Evolutionary conservation across 2,797 vertebrate species (phyloP).

Genomic region (Brachyrhaphis roseni): DNA sequence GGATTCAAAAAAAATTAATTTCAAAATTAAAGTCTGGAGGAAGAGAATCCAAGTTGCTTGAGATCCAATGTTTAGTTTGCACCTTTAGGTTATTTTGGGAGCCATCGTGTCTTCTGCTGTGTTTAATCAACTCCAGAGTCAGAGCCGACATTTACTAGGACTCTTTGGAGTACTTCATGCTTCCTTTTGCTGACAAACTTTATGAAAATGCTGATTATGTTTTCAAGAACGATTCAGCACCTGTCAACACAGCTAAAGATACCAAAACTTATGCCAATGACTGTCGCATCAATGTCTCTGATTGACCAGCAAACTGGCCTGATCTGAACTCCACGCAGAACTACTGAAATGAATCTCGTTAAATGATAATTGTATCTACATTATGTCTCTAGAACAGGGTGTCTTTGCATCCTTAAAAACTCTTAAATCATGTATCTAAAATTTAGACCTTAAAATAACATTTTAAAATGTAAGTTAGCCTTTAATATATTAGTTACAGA

Average conservation of each 20-base stretch:
- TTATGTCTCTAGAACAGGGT: no score
- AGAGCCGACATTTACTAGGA: background rate
- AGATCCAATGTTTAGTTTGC: background rate
- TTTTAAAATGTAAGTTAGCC: no score
- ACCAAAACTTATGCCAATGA: background rate
- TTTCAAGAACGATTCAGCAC: background rate
- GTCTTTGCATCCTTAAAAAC: no score
- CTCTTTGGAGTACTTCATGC: background rate
- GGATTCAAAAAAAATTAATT: background rate
- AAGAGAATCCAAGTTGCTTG: background rate
- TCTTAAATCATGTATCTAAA: no score
- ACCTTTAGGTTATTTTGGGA: background rate
- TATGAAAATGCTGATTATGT: background rate
- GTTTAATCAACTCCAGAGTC: background rate
- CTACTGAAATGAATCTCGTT: background rate
- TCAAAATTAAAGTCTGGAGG: background rate
- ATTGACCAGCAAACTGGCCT: background rate
- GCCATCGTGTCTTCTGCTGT: background rate
- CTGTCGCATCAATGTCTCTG: background rate
- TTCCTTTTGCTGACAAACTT: background rate
- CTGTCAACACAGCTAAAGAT: background rate
- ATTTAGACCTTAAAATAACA: no score
- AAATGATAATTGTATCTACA: background rate
- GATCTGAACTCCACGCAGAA: background rate
- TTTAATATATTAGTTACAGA: no score